Evolutionary conservation across 2,888 invertebrate genomes (phyloP), one percentile per base, ranked within the genome.

Genomic region (Atethmia centrago): DNA sequence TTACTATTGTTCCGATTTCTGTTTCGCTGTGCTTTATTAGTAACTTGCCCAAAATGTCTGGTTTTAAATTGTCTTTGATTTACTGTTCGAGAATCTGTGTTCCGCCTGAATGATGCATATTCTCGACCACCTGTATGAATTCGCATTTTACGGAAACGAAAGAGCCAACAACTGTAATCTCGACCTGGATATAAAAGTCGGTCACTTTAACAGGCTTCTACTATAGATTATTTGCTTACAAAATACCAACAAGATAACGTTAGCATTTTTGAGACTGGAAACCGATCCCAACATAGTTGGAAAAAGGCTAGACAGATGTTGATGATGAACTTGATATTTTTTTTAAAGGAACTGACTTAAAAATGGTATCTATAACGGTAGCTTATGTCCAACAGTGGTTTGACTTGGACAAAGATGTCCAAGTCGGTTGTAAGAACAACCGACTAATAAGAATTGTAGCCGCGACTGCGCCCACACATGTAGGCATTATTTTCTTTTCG

Each of bases 1-100:
- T 89, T 90, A 90, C 88, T 89, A 86, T 86, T 88, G 90, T 89
- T 87, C 87, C 85, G 88, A 88, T 86, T 90, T 88, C 88, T 87
- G 82, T 85, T 86, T 83, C 82, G 83, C 86, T 85, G 88, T 88
- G 89, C 88, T 88, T 87, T 90, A 88, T 90, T 89, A 88, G 86
- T 83, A 84, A 72, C 85, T 83, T 78, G 80, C 70, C 70, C 58
- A 79, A 83, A 69, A 58, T 68, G 72, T 55, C 51, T 31, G 12
- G 62, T 59, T 76, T 47, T 67, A 19, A 58, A 68, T 58, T 61
- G 67, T 25, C 25, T 58, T 9, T 12, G 9, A 58, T 51, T 40
- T 49, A 25, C 10, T 63, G 31, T 49, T 42, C 31, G 14, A 28
- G 7, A 51, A 25, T n/a, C 42, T 9, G n/a, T n/a, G 28, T 77